phyloP scores from a whole-genome alignment of 2,113 vertebrate genomes.

The Centrocercus urophasianus region DNA sequence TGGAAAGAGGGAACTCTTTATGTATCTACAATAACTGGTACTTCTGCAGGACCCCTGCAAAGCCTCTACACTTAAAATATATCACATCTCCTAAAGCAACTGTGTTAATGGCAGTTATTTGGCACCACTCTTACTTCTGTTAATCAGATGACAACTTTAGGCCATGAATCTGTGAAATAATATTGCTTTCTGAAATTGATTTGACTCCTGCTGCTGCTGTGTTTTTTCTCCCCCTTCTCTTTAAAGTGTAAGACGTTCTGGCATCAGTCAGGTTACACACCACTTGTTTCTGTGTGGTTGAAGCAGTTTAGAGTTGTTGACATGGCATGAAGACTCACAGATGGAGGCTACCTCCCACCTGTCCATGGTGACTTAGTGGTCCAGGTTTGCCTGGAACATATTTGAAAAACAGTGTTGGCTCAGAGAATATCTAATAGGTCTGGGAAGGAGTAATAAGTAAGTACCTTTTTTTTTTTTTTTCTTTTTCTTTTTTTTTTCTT shows the following conservation, averaged over 20 bases:
- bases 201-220: neutral
- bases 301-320: neutral
- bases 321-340: neutral
- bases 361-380: neutral
- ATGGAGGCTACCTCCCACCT: neutral
- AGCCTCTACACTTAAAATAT: neutral
- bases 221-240: neutral
- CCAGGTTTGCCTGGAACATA: neutral
- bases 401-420: neutral
- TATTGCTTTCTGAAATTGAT: neutral
- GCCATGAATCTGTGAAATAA: neutral
- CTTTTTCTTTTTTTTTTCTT: neutral
- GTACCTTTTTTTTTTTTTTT: accelerated
- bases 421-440: neutral
- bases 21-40: accelerated
- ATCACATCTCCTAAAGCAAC: neutral
- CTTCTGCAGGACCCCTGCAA: neutral
- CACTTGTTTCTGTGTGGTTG: neutral
- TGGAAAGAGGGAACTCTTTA: neutral
- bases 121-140: neutral
- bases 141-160: neutral
- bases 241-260: neutral
- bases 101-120: neutral
- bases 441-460: neutral
- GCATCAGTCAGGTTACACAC: neutral